Percentiles rank a stretch among this genome's conserved stretches.
phyloP scores from a whole-genome alignment of 1,140 invertebrate species.

The Drosophila oshimai region DNA sequence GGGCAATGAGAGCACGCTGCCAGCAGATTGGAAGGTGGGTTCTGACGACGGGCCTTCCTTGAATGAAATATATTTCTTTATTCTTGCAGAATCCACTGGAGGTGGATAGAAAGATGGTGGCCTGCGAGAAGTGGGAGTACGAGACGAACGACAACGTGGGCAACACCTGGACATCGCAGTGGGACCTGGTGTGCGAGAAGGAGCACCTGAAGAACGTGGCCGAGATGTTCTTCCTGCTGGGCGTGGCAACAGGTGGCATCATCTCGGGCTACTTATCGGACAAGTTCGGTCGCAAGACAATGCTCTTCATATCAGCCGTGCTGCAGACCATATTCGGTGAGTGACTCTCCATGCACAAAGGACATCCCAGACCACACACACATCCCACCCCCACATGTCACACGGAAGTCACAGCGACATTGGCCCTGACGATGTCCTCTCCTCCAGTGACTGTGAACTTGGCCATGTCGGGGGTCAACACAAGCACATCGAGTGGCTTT shows the following conservation, averaged over 20 bases:
- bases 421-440: conserved; percentile 42
- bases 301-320: conserved; percentile 87
- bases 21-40: conserved; percentile 45
- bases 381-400: neutral
- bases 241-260: conserved; percentile 87
- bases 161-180: conserved; percentile 86
- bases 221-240: conserved; percentile 88
- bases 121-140: conserved; percentile 88
- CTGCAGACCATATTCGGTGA: conserved; percentile 87
- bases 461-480: conserved; percentile 49
- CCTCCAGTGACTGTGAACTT: conserved; percentile 45
- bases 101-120: conserved; percentile 36
- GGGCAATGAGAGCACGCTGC: conserved; percentile 35
- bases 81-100: conserved; percentile 27
- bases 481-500: conserved; percentile 30
- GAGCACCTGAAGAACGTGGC: conserved; percentile 86
- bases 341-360: conserved; percentile 19
- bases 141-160: conserved; percentile 85
- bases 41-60: too few species aligned
- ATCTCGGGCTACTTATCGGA: conserved; percentile 89
- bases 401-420: conserved; percentile 59
- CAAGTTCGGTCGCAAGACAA: conserved; percentile 89
- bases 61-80: too few species aligned
- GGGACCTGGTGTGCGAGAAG: conserved; percentile 87
- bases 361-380: neutral